phyloP scores from a whole-genome alignment of 2,113 vertebrate genomes.

The Delphinus delphis region DNA sequence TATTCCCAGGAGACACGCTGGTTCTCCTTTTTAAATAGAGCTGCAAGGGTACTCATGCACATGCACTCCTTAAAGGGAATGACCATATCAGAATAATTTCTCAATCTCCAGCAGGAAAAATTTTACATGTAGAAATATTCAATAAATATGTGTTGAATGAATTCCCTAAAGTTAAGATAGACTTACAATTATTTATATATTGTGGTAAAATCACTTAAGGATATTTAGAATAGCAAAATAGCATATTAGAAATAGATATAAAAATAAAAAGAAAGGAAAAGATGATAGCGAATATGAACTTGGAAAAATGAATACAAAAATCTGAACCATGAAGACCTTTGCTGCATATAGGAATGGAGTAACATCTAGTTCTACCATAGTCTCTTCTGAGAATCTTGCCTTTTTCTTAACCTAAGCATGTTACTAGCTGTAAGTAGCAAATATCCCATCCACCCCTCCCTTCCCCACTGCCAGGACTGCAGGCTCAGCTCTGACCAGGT shows the following conservation, averaged over 20 bases:
- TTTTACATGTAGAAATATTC: neutral
- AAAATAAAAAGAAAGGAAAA: slow-evolving; percentile 10
- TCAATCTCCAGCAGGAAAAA: neutral
- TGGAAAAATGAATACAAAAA: neutral
- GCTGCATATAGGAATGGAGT: neutral
- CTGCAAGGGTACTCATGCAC: neutral
- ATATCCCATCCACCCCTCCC: neutral
- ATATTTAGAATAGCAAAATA: neutral
- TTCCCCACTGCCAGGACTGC: neutral
- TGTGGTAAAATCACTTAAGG: neutral
- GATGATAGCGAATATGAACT: neutral
- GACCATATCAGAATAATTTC: neutral
- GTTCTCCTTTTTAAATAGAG: neutral
- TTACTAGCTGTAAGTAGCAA: neutral
- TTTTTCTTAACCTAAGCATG: neutral
- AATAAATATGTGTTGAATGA: neutral
- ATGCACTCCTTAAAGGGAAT: neutral
- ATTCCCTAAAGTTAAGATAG: slow-evolving; percentile 10
- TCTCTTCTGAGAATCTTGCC: neutral
- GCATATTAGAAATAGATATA: neutral
- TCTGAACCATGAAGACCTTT: neutral
- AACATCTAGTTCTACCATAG: neutral
- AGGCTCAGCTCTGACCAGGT: neutral
- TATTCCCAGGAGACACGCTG: neutral
- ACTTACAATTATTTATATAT: neutral